A percentile compares a stretch with the other conserved stretches of the same genome.
Evolutionary conservation across 2,797 vertebrate genomes (phyloP).

Genomic region (Sebastes nivosus): DNA sequence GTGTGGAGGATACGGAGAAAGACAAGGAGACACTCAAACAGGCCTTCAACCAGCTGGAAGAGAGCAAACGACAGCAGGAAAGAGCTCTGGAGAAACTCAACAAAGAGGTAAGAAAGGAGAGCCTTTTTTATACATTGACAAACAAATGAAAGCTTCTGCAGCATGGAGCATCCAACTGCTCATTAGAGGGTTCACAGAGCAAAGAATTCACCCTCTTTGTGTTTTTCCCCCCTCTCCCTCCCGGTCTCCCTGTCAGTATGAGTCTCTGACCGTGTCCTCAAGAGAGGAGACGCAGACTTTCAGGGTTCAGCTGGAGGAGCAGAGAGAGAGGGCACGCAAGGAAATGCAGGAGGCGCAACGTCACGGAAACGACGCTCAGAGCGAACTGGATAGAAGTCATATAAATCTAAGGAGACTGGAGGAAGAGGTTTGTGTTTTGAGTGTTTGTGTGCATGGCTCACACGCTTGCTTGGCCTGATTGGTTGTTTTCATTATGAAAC

Average conservation of each 20-base stretch:
- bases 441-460: not conserved
- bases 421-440: conserved; percentile 83
- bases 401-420: conserved; percentile 83
- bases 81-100: conserved; percentile 87
- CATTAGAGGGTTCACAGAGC: not conserved
- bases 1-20: conserved; percentile 82
- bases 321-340: conserved; percentile 88
- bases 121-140: not conserved
- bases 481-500: conserved; percentile 21
- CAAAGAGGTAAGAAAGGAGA: conserved; percentile 84
- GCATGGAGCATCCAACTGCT: conserved; percentile 10
- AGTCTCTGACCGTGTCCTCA: conserved; percentile 59
- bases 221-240: not conserved
- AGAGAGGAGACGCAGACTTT: conserved; percentile 80
- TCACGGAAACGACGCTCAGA: conserved; percentile 85
- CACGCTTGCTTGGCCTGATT: not conserved
- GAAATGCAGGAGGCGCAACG: conserved; percentile 91
- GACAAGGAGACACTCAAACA: conserved; percentile 87
- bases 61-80: conserved; percentile 85
- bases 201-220: not conserved
- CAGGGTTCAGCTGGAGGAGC: conserved; percentile 90
- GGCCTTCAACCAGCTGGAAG: conserved; percentile 85
- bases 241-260: conserved; percentile 39
- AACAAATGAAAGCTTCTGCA: not conserved
- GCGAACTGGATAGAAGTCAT: conserved; percentile 86